phyloP scores from a whole-genome alignment of 2,888 invertebrate genomes.

The Diabrotica balteata region DNA sequence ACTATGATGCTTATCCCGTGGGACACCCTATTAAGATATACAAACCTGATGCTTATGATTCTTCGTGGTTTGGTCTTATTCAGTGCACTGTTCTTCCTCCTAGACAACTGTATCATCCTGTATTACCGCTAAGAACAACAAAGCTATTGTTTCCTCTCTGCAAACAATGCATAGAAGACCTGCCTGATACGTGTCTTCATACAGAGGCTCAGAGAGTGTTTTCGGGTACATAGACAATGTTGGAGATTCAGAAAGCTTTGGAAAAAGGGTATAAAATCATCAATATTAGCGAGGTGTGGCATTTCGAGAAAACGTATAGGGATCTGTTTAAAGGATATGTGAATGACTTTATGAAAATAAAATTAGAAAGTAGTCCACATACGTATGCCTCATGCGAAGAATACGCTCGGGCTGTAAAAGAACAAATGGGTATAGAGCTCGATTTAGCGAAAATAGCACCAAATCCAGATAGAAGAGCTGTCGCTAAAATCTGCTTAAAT shows the following conservation, averaged over 20 bases:
- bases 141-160: constrained; percentile 50
- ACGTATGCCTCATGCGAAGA: constrained; percentile 31
- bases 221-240: constrained; percentile 47
- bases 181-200: constrained; percentile 7
- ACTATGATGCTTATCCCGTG: too few species aligned
- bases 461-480: constrained; percentile 40
- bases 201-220: not conserved
- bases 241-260: constrained; percentile 48
- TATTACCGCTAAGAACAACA: constrained; percentile 40
- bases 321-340: too few species aligned
- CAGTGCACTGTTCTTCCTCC: constrained; percentile 39
- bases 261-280: constrained; percentile 45
- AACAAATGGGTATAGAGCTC: constrained; percentile 39
- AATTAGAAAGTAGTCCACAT: constrained; percentile 25
- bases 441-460: constrained; percentile 33
- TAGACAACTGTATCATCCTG: constrained; percentile 40
- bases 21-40: too few species aligned
- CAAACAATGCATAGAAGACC: constrained; percentile 43
- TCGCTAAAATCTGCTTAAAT: constrained; percentile 42
- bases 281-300: too few species aligned
- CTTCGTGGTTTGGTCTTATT: constrained; percentile 20
- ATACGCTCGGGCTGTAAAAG: constrained; percentile 27
- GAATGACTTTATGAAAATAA: constrained; percentile 31
- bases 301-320: too few species aligned
- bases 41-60: too few species aligned